Conservation (phyloP, 2,888 invertebrate species). For the Lottia gigantea region DNA sequence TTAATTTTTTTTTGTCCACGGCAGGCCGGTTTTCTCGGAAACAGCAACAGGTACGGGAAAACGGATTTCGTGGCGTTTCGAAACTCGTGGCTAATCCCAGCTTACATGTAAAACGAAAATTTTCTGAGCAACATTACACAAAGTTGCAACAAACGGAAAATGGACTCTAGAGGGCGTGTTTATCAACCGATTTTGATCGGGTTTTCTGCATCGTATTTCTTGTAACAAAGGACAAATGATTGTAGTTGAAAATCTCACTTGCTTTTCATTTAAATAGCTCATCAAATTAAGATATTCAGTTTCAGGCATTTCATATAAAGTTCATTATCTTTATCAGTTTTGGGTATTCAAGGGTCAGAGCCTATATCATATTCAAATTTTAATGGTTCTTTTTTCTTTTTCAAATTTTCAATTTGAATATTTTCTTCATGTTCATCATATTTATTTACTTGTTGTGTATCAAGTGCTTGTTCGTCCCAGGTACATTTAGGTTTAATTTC, state of each 20-base stretch:
- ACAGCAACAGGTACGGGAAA: too few species aligned
- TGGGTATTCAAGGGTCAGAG: conserved; percentile 29
- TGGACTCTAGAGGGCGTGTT: too few species aligned
- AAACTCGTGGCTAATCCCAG: too few species aligned
- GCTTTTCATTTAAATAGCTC: conserved; percentile 30
- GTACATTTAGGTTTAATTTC: conserved; percentile 19
- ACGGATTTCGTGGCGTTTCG: too few species aligned
- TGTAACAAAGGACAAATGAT: too few species aligned
- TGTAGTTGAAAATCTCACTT: conserved; percentile 31
- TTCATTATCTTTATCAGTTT: conserved; percentile 19
- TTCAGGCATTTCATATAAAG: conserved; percentile 29
- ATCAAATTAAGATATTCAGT: conserved; percentile 31
- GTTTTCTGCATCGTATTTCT: too few species aligned
- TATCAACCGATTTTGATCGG: too few species aligned
- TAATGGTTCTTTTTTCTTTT: conserved; percentile 16
- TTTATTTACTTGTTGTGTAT: conserved; percentile 9
- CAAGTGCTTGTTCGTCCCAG: conserved; percentile 33
- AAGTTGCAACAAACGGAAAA: too few species aligned
- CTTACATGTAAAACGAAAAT: too few species aligned
- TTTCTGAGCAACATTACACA: too few species aligned
- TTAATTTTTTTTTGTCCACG: too few species aligned
- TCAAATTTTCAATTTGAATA: background rate
- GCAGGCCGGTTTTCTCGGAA: too few species aligned
- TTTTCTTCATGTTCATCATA: conserved; percentile 19
- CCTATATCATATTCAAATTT: conserved; percentile 34